These are phyloP conservation scores for Leucophenga varia DNA, from an alignment of 1,140 invertebrate genomes.

Conservation along the genomic window DNA sequence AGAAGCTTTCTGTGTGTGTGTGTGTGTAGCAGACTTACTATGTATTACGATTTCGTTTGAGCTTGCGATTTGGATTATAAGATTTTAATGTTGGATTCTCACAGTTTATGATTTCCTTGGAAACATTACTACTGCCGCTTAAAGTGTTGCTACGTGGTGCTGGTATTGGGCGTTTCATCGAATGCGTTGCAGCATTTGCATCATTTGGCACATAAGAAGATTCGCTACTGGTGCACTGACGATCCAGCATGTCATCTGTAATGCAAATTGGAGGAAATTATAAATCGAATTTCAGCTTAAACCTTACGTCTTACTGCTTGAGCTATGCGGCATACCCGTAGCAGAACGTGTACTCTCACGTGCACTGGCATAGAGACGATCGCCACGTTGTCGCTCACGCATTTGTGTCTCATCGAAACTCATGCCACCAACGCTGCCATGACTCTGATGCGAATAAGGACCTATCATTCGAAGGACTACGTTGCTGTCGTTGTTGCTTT, in stretches of 20 bases:
- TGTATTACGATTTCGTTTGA: conserved; percentile 50
- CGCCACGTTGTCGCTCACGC: conserved; percentile 37
- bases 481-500: conserved; percentile 18
- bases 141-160: conserved; percentile 58
- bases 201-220: conserved; percentile 41
- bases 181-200: conserved; percentile 27
- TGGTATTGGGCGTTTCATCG: conserved; percentile 47
- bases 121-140: conserved; percentile 57
- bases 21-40: conserved; percentile 36
- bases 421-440: conserved; percentile 48
- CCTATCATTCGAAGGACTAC: conserved; percentile 39
- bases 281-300: not conserved
- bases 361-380: conserved; percentile 45
- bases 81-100: conserved; percentile 49
- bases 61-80: conserved; percentile 55
- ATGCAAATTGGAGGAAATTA: not conserved
- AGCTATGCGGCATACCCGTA: conserved; percentile 37
- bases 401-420: conserved; percentile 49
- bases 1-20: not conserved
- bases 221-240: conserved; percentile 41
- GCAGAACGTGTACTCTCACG: conserved; percentile 43
- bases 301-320: conserved; percentile 33
- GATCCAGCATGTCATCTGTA: conserved; percentile 46
- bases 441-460: conserved; percentile 47
- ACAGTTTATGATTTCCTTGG: conserved; percentile 57